Conservation (phyloP, 2,888 invertebrate species). For the Sminthurides aquaticus region DNA sequence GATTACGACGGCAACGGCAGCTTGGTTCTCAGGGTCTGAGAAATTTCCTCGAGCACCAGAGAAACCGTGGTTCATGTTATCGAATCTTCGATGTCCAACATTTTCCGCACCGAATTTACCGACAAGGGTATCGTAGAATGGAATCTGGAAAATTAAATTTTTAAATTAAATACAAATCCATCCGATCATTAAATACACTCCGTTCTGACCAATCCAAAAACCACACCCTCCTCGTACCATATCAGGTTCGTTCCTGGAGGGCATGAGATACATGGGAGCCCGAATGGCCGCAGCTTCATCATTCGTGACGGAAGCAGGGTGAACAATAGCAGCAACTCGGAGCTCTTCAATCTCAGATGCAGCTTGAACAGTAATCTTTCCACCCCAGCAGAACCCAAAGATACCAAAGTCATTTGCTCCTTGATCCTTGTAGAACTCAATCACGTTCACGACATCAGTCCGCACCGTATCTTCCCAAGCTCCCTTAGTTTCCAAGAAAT, state of each 20-base stretch:
- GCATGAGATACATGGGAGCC: constrained; percentile 35
- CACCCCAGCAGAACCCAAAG: constrained; percentile 31
- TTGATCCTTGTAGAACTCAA: constrained; percentile 13
- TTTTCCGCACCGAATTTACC: constrained; percentile 28
- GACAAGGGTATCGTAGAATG: constrained; percentile 34
- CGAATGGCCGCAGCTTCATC: constrained; percentile 25
- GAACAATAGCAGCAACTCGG: constrained; percentile 34
- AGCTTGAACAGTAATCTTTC: constrained; percentile 19
- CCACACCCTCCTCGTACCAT: too few species aligned
- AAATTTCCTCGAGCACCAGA: constrained; percentile 32
- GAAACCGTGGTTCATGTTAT: constrained; percentile 37
- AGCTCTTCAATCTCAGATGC: constrained; percentile 23
- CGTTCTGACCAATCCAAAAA: too few species aligned
- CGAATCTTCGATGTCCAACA: constrained; percentile 31
- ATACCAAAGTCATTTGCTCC: constrained; percentile 19
- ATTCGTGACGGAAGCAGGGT: constrained; percentile 32
- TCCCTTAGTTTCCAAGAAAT: constrained; percentile 14
- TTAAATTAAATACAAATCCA: too few species aligned
- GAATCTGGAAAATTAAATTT: constrained; percentile 31
- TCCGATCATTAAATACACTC: too few species aligned
- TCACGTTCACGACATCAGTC: constrained; percentile 8
- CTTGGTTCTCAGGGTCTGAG: constrained; percentile 23
- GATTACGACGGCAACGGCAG: constrained; percentile 11
- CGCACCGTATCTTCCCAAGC: constrained; percentile 18
- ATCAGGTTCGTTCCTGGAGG: constrained; percentile 30